A percentile compares a stretch with the other conserved stretches of the same genome.
These are phyloP conservation scores for Geococcyx californianus DNA, from an alignment of 2,113 vertebrate genomes.

Conservation along the genomic window DNA sequence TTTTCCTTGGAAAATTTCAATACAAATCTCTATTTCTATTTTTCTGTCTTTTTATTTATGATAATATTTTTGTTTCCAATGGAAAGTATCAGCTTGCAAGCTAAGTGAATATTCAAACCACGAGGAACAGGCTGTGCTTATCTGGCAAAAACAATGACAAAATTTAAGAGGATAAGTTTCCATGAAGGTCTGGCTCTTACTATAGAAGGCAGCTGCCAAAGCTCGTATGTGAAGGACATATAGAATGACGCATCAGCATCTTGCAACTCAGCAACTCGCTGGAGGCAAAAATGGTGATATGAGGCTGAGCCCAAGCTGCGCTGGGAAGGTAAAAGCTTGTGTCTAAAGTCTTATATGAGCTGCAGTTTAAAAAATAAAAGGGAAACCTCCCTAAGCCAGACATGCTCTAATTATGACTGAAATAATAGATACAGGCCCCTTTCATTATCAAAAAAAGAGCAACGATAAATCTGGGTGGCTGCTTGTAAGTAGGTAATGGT, in stretches of 20 bases:
- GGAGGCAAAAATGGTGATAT: neutral
- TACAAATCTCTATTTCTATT: neutral
- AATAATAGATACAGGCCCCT: neutral
- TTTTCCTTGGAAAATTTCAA: neutral
- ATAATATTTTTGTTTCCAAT: neutral
- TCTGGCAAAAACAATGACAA: neutral
- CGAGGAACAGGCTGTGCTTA: neutral
- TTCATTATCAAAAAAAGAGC: neutral
- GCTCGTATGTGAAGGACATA: neutral
- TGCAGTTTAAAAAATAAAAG: neutral
- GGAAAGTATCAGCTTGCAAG: neutral
- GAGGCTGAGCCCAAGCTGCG: neutral
- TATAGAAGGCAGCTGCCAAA: neutral
- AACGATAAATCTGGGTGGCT: neutral
- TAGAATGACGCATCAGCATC: neutral
- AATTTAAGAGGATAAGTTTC: neutral
- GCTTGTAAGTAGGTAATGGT: slow-evolving; percentile 8
- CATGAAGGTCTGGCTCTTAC: neutral
- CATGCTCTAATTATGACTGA: neutral
- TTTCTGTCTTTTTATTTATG: neutral
- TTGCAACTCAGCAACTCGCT: neutral
- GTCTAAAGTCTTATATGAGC: neutral
- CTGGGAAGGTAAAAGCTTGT: neutral
- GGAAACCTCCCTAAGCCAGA: neutral
- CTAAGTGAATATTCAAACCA: neutral